Evolutionary conservation across 2,888 invertebrate species (phyloP).

Genomic region (Metalampra italica): DNA sequence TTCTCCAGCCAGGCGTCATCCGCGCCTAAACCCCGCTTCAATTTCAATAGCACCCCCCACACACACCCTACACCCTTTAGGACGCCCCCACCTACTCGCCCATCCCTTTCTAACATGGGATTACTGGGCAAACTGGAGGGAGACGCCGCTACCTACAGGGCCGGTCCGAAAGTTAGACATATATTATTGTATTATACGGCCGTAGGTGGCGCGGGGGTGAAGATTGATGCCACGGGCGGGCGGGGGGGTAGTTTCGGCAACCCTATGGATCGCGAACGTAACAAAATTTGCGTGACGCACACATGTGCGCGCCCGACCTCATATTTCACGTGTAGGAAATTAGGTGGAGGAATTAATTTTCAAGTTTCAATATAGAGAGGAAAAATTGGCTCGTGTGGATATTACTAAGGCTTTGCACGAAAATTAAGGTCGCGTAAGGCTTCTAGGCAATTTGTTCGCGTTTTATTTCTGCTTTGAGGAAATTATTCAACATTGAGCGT

Average conservation of each 20-base stretch:
- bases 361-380: conserved; percentile 67
- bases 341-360: conserved; percentile 73
- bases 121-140: conserved; percentile 28
- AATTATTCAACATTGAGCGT: neutral
- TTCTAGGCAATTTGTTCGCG: conserved; percentile 35
- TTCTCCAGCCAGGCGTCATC: conserved; percentile 78
- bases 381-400: conserved; percentile 55
- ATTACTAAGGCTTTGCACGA: conserved; percentile 40
- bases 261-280: conserved; percentile 67
- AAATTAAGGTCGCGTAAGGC: conserved; percentile 52
- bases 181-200: conserved; percentile 77
- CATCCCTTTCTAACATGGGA: conserved; percentile 35
- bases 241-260: conserved; percentile 71
- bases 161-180: conserved; percentile 78
- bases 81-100: conserved; percentile 61
- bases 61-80: conserved; percentile 77
- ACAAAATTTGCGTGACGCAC: conserved; percentile 70
- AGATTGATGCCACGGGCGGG: conserved; percentile 69
- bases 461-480: neutral
- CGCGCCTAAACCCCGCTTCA: conserved; percentile 78
- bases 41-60: conserved; percentile 77
- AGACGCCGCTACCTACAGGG: conserved; percentile 66
- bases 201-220: conserved; percentile 75
- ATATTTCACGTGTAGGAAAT: conserved; percentile 71
- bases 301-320: conserved; percentile 56